Base-by-base conservation (phyloP, 2,888 invertebrate species). In the Drosophila fulvimacula region DNA sequence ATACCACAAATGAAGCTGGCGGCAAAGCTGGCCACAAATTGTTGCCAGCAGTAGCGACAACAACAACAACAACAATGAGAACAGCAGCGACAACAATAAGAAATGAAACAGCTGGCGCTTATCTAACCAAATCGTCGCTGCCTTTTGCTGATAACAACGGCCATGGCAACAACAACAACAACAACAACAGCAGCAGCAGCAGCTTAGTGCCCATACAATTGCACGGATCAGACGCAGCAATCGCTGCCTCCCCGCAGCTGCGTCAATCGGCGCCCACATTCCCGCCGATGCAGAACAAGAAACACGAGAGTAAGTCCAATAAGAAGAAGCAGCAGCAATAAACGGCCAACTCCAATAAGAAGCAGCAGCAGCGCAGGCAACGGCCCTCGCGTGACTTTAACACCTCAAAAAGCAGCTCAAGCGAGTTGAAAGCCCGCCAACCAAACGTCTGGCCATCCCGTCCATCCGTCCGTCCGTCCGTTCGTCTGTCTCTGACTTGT, bases 41-140 rank as follows among this genome's bases (percentile, higher is more conserved):
- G 36, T 46, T 74, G 65, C 69, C 69, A 30, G 63, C 60, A 36
- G 39, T 66, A 41, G n/a, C n/a, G n/a, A 41, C 68, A 38, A 57
- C 74, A 56, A 27, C 67, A 52, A 41, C 67, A 59, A 53, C 62
- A 38, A 39, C 67, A 38, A 59, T 61, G 32, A 15, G 32, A 17
- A 13, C 41, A 5, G 11, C 41, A 53, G 9, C 59, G 42, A 38
- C 62, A 48, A 57, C 64, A 67, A 56, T 53, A 65, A 32, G 72
- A 59, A 75, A 73, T 59, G 69, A 82, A 85, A 78, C 85, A 89
- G 85, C 89, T 86, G 85, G 81, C 70, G 76, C 88, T 89, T 86
- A 86, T 86, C 85, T 78, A 71, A 77, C 67, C 46, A 73, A 63
- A 71, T 71, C 73, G 73, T 64, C 73, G 65, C 56, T 59, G 69